phyloP scores from a whole-genome alignment of 1,140 invertebrate species.

The Drusus annulatus region DNA sequence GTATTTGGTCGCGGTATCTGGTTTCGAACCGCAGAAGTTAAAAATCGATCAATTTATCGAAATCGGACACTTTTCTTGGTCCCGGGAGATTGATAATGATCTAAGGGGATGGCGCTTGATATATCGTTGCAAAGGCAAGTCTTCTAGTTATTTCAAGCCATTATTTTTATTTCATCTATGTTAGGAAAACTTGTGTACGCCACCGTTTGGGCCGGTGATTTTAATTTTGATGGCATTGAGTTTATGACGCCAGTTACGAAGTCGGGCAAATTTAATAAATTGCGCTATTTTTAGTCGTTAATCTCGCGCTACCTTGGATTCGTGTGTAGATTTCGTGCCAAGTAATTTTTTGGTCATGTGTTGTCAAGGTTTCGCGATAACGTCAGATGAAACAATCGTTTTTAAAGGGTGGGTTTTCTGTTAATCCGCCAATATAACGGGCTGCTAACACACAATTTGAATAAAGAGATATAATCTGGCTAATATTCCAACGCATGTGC shows the following conservation, averaged over 20 bases:
- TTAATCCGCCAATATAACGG: background rate
- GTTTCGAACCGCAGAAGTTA: background rate
- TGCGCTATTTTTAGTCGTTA: background rate
- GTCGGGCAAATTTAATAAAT: constrained; percentile 15
- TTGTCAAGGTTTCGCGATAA: constrained; percentile 10
- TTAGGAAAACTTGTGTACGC: too few relatives aligned
- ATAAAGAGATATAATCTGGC: background rate
- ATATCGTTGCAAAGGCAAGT: too few relatives aligned
- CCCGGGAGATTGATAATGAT: constrained; percentile 18
- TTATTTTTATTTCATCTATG: too few relatives aligned
- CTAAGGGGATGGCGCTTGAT: background rate
- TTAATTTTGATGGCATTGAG: constrained; percentile 16
- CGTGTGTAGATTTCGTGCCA: constrained; percentile 11
- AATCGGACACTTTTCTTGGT: constrained; percentile 15
- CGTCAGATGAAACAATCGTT: constrained; percentile 17
- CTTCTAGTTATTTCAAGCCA: too few relatives aligned
- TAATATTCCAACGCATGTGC: background rate
- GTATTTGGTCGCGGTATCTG: background rate
- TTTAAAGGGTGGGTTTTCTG: constrained; percentile 2
- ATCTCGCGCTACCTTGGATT: constrained; percentile 1
- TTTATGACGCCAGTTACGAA: background rate
- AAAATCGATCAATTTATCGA: background rate
- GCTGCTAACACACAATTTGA: constrained; percentile 1
- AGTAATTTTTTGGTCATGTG: constrained; percentile 3
- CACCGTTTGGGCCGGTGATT: background rate